A percentile compares a stretch with the other conserved stretches of the same genome.
Conservation (phyloP, 2,797 vertebrate genomes). For the Sebastes jordani region DNA sequence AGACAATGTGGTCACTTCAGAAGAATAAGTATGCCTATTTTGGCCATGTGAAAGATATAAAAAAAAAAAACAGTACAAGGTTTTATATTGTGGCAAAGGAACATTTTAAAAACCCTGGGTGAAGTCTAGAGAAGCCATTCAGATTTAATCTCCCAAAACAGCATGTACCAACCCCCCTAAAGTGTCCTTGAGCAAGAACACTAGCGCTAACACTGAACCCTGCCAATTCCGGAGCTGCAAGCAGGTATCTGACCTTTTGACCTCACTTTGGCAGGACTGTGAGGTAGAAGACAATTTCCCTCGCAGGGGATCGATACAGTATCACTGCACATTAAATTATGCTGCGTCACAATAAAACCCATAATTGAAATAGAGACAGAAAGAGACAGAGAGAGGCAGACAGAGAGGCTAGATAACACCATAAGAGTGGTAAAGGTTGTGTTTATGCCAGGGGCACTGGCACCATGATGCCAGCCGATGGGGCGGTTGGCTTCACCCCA, state of each 20-base stretch:
- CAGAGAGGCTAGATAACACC: constrained; percentile 46
- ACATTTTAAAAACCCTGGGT: neutral
- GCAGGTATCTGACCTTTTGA: constrained; percentile 23
- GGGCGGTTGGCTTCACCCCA: constrained; percentile 12
- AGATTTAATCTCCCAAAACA: neutral
- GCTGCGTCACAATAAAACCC: constrained; percentile 26
- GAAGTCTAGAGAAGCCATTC: neutral
- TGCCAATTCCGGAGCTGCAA: neutral
- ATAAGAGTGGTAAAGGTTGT: constrained; percentile 67
- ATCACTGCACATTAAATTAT: constrained; percentile 17
- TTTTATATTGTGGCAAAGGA: neutral
- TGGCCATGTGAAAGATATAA: neutral
- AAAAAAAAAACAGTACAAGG: neutral
- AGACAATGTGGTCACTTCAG: neutral
- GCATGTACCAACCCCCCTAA: neutral
- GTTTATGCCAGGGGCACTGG: constrained; percentile 67
- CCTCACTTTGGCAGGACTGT: neutral
- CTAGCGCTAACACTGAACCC: neutral
- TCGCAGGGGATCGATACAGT: constrained; percentile 2
- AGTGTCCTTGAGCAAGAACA: constrained; percentile 11
- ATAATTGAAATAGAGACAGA: constrained; percentile 19
- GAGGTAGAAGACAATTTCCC: constrained; percentile 4
- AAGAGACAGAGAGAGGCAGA: constrained; percentile 29
- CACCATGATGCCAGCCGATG: constrained; percentile 52
- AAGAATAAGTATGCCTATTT: neutral